phyloP scores from a whole-genome alignment of 2,888 invertebrate genomes.

The Tetragnatha montana region DNA sequence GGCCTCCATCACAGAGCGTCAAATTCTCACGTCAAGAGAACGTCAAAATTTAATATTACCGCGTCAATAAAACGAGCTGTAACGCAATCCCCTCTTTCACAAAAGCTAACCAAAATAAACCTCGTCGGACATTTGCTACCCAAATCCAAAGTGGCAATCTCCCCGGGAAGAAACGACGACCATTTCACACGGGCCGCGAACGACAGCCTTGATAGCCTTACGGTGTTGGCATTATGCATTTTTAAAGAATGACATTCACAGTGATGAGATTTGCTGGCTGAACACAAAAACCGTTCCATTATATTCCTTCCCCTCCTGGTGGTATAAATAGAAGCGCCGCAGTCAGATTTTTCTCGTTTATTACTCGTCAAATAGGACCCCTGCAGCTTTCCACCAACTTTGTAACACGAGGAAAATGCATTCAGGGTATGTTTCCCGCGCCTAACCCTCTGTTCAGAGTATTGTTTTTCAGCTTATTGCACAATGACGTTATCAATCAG shows the following conservation, averaged over 20 bases:
- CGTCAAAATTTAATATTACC: neutral
- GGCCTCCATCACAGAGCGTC: neutral
- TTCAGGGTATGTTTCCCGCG: neutral
- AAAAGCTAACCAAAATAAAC: neutral
- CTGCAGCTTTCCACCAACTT: neutral
- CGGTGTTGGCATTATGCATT: neutral
- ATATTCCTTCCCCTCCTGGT: neutral
- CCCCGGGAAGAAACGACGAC: neutral
- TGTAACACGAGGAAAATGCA: neutral
- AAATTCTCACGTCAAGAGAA: neutral
- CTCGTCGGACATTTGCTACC: neutral
- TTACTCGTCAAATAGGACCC: neutral
- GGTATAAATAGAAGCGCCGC: neutral
- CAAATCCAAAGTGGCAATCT: slow-evolving; percentile 1
- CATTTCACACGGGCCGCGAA: neutral
- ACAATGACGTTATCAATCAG: neutral
- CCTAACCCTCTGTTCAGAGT: neutral
- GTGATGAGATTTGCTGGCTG: neutral
- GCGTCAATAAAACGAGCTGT: neutral
- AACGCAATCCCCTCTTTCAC: neutral
- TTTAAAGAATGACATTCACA: neutral
- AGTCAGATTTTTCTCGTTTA: neutral
- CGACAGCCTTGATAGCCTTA: neutral
- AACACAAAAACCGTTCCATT: neutral
- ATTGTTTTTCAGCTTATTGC: neutral